These are phyloP conservation scores for Dascyllus trimaculatus DNA, from an alignment of 2,113 vertebrate species.

Conservation along the genomic window DNA sequence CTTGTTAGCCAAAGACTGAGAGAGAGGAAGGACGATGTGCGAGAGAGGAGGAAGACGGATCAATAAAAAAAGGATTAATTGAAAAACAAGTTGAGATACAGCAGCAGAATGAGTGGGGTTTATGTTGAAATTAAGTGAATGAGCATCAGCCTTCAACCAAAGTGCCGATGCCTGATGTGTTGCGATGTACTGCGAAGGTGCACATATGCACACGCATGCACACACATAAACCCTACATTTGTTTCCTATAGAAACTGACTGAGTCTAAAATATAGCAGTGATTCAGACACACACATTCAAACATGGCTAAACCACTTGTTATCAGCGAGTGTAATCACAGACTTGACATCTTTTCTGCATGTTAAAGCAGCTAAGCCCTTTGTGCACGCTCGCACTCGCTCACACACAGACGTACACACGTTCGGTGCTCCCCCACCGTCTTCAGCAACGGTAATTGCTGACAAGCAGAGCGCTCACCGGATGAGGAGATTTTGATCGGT, in stretches of 20 bases:
- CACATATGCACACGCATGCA: neutral
- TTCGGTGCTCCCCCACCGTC: conserved; percentile 28
- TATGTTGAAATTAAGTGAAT: conserved; percentile 9
- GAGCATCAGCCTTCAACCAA: conserved; percentile 1
- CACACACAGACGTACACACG: conserved; percentile 14
- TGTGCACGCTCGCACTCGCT: conserved; percentile 37
- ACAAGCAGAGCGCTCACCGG: conserved; percentile 62
- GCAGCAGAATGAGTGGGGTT: conserved; percentile 11
- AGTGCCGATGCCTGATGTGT: conserved; percentile 9
- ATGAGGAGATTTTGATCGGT: conserved; percentile 73
- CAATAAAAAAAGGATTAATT: conserved; percentile 10
- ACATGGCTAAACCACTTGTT: conserved; percentile 60
- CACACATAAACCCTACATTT: neutral
- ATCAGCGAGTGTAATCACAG: conserved; percentile 77
- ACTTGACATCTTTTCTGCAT: conserved; percentile 80
- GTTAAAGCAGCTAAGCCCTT: conserved; percentile 76
- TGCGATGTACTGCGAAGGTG: conserved; percentile 11
- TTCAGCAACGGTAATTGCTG: conserved; percentile 69
- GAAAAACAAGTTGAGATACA: conserved; percentile 15
- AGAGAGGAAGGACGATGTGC: neutral
- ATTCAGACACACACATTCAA: conserved; percentile 50
- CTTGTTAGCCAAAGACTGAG: conserved; percentile 63
- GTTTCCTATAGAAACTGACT: conserved; percentile 23
- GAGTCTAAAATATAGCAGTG: conserved; percentile 22
- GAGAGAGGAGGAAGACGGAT: conserved; percentile 22